Conservation (phyloP, 1,140 invertebrate species). For the Ptiloglossa arizonensis region DNA sequence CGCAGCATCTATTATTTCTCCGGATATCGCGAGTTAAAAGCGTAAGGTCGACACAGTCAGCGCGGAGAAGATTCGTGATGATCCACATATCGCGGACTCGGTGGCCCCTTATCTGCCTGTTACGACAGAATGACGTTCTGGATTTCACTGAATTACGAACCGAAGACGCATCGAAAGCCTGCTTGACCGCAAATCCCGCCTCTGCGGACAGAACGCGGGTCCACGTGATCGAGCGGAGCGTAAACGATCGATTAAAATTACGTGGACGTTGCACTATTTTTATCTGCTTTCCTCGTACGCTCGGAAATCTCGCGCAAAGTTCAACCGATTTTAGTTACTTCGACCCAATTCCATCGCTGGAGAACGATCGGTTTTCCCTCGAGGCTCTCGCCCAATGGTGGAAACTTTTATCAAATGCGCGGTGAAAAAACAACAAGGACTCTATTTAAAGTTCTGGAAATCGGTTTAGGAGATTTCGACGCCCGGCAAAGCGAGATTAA, state of each 20-base stretch:
- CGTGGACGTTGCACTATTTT: neutral
- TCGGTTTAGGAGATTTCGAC: conserved; percentile 40
- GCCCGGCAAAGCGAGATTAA: conserved; percentile 12
- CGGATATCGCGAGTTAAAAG: neutral
- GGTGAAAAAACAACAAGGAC: neutral
- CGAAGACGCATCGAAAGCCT: conserved; percentile 2
- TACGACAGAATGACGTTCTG: conserved; percentile 24
- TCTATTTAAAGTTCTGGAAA: conserved; percentile 8
- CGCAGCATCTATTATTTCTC: neutral
- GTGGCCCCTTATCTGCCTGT: conserved; percentile 27
- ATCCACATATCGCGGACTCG: conserved; percentile 28
- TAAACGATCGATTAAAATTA: conserved; percentile 13
- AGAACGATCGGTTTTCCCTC: conserved; percentile 15
- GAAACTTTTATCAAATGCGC: conserved; percentile 4
- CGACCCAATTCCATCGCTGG: neutral
- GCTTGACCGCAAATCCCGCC: neutral
- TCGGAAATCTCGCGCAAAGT: neutral
- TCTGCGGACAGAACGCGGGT: neutral
- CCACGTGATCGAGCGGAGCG: neutral
- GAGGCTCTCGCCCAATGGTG: neutral
- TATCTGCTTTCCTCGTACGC: neutral
- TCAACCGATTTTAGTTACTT: neutral
- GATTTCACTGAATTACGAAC: neutral
- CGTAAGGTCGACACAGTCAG: neutral
- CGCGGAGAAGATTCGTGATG: neutral